Evolutionary conservation across 1,140 invertebrate species (phyloP).

Genomic region (Drosophila kikkawai): DNA sequence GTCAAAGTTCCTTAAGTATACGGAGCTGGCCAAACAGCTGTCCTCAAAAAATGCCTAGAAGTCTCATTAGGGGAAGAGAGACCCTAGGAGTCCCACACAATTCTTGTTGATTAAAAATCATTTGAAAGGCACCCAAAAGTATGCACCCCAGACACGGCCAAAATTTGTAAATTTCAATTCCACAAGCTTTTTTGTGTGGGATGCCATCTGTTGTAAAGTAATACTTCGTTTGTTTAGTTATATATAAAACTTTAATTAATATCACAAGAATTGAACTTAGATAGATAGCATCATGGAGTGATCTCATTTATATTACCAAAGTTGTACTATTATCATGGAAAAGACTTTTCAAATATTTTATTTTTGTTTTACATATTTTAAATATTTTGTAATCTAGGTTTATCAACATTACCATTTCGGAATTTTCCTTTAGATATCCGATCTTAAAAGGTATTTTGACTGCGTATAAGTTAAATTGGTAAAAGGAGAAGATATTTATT

Average conservation of each 20-base stretch:
- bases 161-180: background rate
- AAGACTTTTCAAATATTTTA: background rate
- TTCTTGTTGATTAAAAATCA: background rate
- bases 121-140: background rate
- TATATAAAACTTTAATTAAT: background rate
- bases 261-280: background rate
- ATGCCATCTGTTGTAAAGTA: background rate
- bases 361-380: background rate
- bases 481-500: background rate
- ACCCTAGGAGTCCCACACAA: background rate
- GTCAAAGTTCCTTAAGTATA: constrained; percentile 98
- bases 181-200: background rate
- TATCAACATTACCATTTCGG: background rate
- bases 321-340: background rate
- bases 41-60: constrained; percentile 96
- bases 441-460: background rate
- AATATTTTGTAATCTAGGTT: background rate
- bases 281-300: constrained; percentile 1
- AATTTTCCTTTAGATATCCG: background rate
- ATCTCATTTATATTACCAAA: constrained; percentile 16
- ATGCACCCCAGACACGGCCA: background rate
- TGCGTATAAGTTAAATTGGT: background rate
- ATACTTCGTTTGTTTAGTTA: constrained; percentile 1
- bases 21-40: constrained; percentile 97
- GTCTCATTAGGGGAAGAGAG: background rate